A percentile compares a stretch with the other conserved stretches of the same genome.
These are phyloP conservation scores for Campylorhamphus procurvoides DNA, from an alignment of 2,113 vertebrate genomes.

Conservation along the genomic window DNA sequence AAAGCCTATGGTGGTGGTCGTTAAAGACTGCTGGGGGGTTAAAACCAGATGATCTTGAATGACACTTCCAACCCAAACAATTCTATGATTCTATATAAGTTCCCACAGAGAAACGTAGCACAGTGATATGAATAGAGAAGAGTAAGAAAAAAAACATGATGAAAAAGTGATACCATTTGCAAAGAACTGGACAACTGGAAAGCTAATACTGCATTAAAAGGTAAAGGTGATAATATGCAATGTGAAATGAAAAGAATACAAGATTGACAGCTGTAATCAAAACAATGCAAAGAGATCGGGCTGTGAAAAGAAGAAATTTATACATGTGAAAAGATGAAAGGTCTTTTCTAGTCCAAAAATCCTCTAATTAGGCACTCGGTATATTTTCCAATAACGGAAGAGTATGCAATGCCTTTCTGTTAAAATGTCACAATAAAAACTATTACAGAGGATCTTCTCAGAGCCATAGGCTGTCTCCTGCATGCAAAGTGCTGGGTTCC, in stretches of 20 bases:
- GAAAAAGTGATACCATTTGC: background rate
- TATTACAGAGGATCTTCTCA: background rate
- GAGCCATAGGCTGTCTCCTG: background rate
- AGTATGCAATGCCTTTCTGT: background rate
- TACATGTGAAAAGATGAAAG: background rate
- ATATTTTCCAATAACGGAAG: background rate
- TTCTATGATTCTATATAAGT: background rate
- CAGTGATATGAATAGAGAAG: background rate
- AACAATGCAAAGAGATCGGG: background rate
- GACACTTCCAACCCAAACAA: background rate
- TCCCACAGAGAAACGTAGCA: background rate
- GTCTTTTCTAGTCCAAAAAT: background rate
- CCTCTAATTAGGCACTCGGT: background rate
- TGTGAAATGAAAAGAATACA: background rate
- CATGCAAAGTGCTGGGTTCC: background rate
- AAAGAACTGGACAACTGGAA: background rate
- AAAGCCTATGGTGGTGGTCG: too few species aligned
- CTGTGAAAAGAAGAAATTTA: background rate
- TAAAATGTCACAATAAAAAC: background rate
- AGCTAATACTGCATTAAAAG: background rate
- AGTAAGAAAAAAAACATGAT: background rate
- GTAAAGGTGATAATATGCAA: background rate
- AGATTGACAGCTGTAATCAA: background rate
- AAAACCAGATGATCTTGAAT: background rate
- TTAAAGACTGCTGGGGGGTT: background rate